Percentiles rank a stretch among this genome's conserved stretches.
phyloP scores from a whole-genome alignment of 2,797 vertebrate genomes.

The Pipistrellus pygmaeus region DNA sequence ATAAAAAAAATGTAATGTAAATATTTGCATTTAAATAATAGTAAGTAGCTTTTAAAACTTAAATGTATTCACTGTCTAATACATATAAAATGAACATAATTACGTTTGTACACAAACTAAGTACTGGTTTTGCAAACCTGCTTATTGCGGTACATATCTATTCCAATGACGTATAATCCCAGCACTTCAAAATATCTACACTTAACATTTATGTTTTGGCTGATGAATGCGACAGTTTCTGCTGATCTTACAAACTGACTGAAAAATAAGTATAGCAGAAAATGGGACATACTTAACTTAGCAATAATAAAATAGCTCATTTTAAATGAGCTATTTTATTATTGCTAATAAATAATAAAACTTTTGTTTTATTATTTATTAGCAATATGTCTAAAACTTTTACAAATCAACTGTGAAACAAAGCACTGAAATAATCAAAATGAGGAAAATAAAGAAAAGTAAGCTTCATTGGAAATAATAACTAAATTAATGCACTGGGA shows the following conservation, averaged over 20 bases:
- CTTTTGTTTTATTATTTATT: too few relatives aligned
- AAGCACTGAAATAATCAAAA: constrained; percentile 78
- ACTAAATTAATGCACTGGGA: constrained; percentile 68
- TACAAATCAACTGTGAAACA: constrained; percentile 85
- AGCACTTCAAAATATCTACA: constrained; percentile 88
- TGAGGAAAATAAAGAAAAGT: constrained; percentile 63
- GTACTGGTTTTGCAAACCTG: constrained; percentile 89
- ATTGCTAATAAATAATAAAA: too few relatives aligned
- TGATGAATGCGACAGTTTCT: constrained; percentile 81
- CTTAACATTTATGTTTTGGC: constrained; percentile 84
- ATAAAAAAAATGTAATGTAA: constrained; percentile 97
- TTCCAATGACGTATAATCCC: constrained; percentile 84
- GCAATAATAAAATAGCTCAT: constrained; percentile 88
- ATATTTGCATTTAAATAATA: constrained; percentile 93
- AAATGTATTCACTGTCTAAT: constrained; percentile 92
- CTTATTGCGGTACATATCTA: constrained; percentile 95
- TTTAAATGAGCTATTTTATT: too few relatives aligned
- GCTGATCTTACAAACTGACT: constrained; percentile 51
- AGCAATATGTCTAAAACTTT: constrained; percentile 81
- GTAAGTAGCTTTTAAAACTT: constrained; percentile 92
- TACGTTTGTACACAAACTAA: constrained; percentile 94
- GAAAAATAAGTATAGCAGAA: constrained; percentile 85
- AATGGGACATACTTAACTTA: constrained; percentile 84
- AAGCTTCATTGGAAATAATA: constrained; percentile 80
- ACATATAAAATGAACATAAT: constrained; percentile 96